These are phyloP conservation scores for Myrmecophaga tridactyla DNA, from an alignment of 2,113 vertebrate species.

Conservation along the genomic window DNA sequence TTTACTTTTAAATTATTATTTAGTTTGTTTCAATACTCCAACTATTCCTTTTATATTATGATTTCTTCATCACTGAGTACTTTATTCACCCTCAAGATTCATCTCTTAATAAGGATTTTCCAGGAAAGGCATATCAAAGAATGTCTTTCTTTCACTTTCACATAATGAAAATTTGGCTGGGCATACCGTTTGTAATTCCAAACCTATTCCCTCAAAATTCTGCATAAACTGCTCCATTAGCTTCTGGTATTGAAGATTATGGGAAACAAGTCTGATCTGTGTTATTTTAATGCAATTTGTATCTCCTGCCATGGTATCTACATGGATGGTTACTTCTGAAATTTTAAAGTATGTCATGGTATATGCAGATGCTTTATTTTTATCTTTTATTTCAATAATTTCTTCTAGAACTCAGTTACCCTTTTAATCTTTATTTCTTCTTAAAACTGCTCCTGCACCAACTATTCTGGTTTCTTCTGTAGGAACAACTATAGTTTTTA, in stretches of 20 bases:
- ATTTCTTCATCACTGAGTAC: not conserved
- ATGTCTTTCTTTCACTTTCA: not conserved
- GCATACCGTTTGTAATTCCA: not conserved
- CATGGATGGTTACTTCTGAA: not conserved
- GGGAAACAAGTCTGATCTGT: not conserved
- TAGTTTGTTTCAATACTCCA: slow-evolving; percentile 32
- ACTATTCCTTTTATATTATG: slow-evolving; percentile 8
- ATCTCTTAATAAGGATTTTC: slow-evolving; percentile 18
- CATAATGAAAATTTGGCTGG: not conserved
- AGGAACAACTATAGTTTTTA: not conserved
- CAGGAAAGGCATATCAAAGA: slow-evolving; percentile 4
- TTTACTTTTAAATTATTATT: slow-evolving; percentile 31
- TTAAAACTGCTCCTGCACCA: not conserved
- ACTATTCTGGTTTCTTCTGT: not conserved
- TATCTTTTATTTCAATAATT: not conserved
- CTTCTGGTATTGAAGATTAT: not conserved
- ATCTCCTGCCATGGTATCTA: slow-evolving; percentile 14
- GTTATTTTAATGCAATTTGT: not conserved
- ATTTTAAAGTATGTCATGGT: slow-evolving; percentile 18
- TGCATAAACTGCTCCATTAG: not conserved
- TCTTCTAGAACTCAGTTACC: slow-evolving; percentile 10
- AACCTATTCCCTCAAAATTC: slow-evolving; percentile 5
- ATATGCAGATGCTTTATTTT: too few species aligned
- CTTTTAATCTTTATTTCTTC: not conserved
- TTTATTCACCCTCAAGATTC: slow-evolving; percentile 6